A percentile compares a stretch with the other conserved stretches of the same genome.
phyloP scores from a whole-genome alignment of 2,888 invertebrate genomes.

The Chymomyza procnemis region DNA sequence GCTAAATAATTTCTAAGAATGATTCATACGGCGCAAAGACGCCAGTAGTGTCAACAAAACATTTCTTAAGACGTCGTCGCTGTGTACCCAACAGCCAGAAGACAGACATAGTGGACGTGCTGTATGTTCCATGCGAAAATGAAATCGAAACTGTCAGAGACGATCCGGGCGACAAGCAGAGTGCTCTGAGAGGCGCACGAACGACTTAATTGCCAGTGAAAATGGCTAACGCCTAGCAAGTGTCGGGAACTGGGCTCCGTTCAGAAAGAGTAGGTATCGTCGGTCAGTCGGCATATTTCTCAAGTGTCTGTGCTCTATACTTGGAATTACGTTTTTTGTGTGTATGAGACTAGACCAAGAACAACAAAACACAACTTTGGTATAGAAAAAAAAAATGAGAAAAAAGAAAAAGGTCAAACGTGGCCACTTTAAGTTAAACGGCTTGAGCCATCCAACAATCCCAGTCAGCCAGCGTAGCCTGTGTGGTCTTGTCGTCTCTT shows the following conservation, averaged over 20 bases:
- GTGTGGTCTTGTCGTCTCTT: constrained; percentile 37
- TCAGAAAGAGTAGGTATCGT: constrained; percentile 36
- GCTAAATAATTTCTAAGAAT: constrained; percentile 57
- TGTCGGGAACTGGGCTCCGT: constrained; percentile 38
- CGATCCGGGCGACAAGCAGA: background rate
- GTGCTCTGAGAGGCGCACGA: constrained; percentile 7
- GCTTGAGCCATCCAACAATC: background rate
- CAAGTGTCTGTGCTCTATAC: constrained; percentile 46
- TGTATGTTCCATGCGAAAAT: too few species aligned
- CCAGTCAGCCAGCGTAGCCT: constrained; percentile 21
- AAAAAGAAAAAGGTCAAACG: constrained; percentile 64
- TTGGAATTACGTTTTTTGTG: constrained; percentile 19
- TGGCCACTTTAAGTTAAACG: constrained; percentile 61
- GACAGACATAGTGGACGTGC: background rate
- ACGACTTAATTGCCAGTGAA: constrained; percentile 34
- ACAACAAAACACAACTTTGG: background rate
- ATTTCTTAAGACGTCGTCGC: background rate
- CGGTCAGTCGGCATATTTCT: constrained; percentile 45
- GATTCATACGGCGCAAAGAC: constrained; percentile 53
- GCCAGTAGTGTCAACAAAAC: constrained; percentile 4
- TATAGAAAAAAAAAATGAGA: constrained; percentile 5
- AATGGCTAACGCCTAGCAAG: constrained; percentile 20
- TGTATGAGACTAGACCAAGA: constrained; percentile 28
- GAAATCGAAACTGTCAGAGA: constrained; percentile 20
- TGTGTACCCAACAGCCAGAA: background rate